These are phyloP conservation scores for Canis aureus DNA, from an alignment of 2,113 vertebrate genomes.

Conservation along the genomic window DNA sequence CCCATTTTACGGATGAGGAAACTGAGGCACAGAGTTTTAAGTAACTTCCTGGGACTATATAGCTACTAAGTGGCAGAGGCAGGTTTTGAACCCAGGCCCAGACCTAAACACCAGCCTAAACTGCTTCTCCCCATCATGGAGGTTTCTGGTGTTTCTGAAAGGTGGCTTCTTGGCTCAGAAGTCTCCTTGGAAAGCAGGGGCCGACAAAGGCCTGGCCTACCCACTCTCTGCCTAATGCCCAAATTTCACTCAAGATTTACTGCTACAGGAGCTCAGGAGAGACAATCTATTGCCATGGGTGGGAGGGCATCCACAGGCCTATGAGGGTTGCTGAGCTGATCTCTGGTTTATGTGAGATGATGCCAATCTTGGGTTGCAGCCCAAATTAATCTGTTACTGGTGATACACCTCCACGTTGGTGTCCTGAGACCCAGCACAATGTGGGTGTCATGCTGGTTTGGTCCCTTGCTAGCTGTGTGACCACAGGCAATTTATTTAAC, in stretches of 20 bases:
- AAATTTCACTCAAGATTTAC: not conserved
- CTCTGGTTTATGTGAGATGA: not conserved
- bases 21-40: not conserved
- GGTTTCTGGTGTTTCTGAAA: not conserved
- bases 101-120: not conserved
- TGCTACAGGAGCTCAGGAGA: not conserved
- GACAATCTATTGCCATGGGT: rapidly evolving
- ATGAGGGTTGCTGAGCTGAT: not conserved
- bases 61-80: not conserved
- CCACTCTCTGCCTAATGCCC: not conserved
- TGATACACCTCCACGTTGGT: not conserved
- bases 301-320: not conserved
- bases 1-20: not conserved
- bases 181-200: not conserved
- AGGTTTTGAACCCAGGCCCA: not conserved
- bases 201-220: not conserved
- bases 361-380: not conserved
- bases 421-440: not conserved
- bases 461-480: not conserved
- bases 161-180: not conserved
- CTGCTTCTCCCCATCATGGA: too few species aligned
- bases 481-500: too few species aligned
- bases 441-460: too few species aligned
- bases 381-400: not conserved
- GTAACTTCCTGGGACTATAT: not conserved